A percentile compares a stretch with the other conserved stretches of the same genome.
phyloP scores from a whole-genome alignment of 35 echinoderm and acorn worm genomes.

The Acanthaster planci region DNA sequence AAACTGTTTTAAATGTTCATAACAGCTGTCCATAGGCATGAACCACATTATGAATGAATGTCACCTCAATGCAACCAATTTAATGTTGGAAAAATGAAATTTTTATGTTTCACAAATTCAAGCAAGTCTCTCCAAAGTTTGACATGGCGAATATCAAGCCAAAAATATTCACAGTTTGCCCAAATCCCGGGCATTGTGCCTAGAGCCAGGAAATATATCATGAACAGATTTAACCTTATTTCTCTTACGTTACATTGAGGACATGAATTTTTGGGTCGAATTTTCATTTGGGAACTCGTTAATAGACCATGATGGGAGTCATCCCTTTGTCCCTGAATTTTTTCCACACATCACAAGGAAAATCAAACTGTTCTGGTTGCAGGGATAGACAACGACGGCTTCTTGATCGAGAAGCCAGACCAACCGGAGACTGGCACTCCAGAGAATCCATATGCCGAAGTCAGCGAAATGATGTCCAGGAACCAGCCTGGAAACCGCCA shows the following conservation, averaged over 20 bases:
- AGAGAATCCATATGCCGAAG: background rate
- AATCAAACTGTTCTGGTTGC: background rate
- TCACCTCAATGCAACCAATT: too few relatives aligned
- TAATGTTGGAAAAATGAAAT: too few relatives aligned
- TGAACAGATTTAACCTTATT: too few relatives aligned
- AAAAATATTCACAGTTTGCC: too few relatives aligned
- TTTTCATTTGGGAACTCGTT: background rate
- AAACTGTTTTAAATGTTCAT: too few relatives aligned
- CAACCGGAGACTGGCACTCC: background rate
- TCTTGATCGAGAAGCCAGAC: background rate
- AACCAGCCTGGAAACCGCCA: background rate
- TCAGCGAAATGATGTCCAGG: background rate
- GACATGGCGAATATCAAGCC: too few relatives aligned
- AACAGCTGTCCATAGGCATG: too few relatives aligned
- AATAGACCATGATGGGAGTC: background rate
- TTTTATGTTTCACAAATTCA: too few relatives aligned
- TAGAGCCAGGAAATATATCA: background rate
- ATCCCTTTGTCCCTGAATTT: background rate
- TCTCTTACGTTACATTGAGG: background rate
- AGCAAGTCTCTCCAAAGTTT: too few relatives aligned
- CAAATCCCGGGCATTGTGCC: too few relatives aligned
- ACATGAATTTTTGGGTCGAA: background rate
- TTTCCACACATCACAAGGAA: background rate
- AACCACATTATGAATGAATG: too few relatives aligned
- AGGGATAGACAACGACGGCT: slow-evolving; percentile 3